phyloP scores from a whole-genome alignment of 2,888 invertebrate species.

The Vannuccia rotundouncinata region DNA sequence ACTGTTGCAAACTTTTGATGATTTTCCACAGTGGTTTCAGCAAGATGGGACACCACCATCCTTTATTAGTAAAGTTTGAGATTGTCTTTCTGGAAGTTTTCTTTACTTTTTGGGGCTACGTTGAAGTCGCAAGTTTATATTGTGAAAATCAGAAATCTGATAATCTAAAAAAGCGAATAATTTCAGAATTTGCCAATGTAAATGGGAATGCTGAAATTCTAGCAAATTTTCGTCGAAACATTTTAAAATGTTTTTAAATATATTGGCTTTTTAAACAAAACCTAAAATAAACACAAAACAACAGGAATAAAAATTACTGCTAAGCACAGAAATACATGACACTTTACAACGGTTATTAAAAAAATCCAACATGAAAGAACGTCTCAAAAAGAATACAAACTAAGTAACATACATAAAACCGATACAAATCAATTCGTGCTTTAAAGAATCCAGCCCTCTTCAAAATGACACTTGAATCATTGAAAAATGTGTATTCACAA shows the following conservation, averaged over 20 bases:
- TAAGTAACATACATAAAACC: too few relatives aligned
- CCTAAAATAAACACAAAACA: too few relatives aligned
- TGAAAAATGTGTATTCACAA: too few relatives aligned
- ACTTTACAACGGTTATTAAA: too few relatives aligned
- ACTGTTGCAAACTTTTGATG: background rate
- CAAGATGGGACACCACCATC: slow-evolving; percentile 35
- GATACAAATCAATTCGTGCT: too few relatives aligned
- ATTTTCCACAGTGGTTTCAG: slow-evolving; percentile 21
- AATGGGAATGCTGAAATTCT: background rate
- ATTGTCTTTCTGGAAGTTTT: slow-evolving; percentile 29
- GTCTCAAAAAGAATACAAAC: too few relatives aligned
- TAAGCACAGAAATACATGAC: too few relatives aligned
- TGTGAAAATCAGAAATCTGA: background rate
- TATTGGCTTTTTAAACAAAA: too few relatives aligned
- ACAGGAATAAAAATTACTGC: too few relatives aligned
- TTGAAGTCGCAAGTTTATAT: slow-evolving; percentile 15
- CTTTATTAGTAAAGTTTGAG: slow-evolving; percentile 27
- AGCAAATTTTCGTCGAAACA: background rate
- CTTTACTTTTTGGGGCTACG: slow-evolving; percentile 13
- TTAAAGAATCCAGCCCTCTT: too few relatives aligned
- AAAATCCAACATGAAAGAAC: too few relatives aligned
- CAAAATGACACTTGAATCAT: too few relatives aligned
- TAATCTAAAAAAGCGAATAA: background rate
- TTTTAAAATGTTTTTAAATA: background rate
- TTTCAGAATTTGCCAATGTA: background rate